phyloP scores from a whole-genome alignment of 1,140 invertebrate species.

The Habropoda laboriosa region DNA sequence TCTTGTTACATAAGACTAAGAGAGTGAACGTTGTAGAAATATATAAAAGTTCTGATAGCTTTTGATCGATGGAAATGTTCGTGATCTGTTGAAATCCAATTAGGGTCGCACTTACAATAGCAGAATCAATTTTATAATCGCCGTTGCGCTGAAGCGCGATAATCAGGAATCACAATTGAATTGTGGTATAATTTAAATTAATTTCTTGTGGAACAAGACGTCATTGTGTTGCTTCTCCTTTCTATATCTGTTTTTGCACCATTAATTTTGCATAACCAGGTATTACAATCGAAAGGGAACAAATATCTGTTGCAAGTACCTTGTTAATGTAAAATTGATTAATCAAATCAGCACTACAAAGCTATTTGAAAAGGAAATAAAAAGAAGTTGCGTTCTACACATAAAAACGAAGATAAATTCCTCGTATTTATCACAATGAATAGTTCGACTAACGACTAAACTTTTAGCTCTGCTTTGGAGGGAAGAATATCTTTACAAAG shows the following conservation, averaged over 20 bases:
- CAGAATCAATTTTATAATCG: constrained; percentile 30
- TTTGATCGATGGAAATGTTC: constrained; percentile 26
- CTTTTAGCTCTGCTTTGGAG: background rate
- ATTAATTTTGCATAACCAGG: background rate
- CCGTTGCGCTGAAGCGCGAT: constrained; percentile 14
- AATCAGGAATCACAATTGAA: constrained; percentile 17
- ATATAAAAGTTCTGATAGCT: constrained; percentile 5
- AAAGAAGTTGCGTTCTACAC: no score
- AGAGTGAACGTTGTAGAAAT: background rate
- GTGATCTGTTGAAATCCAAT: constrained; percentile 30
- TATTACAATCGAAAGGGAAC: background rate
- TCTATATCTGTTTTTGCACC: background rate
- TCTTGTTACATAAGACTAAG: background rate
- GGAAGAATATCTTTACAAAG: background rate
- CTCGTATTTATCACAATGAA: background rate
- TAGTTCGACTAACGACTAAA: background rate
- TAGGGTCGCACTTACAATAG: constrained; percentile 2
- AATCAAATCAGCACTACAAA: no score
- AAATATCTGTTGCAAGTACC: no score
- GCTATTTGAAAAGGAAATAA: no score
- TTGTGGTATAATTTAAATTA: constrained; percentile 29
- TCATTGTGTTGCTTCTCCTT: background rate
- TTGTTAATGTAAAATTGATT: background rate
- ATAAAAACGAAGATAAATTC: no score
- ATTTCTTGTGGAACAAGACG: background rate